Evolutionary conservation across 53 echinoderm and acorn worm species (phyloP), one percentile per base, ranked within the genome.

Genomic region (Holothuria leucospilota): DNA sequence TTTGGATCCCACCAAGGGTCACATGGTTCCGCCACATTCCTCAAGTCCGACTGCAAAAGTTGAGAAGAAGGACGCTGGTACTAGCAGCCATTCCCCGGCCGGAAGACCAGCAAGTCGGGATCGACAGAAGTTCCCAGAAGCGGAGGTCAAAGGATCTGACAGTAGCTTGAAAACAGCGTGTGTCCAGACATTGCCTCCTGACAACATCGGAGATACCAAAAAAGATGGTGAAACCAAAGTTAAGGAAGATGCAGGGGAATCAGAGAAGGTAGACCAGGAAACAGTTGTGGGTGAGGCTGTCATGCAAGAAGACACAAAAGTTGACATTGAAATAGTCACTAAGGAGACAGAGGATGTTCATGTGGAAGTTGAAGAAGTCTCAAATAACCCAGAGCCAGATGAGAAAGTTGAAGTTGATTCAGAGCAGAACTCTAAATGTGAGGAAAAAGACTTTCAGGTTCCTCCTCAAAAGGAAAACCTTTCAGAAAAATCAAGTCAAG

Each of bases 141-240:
- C 13, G 2, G 67, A 83, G 13, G 13, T 24, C 38, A 83, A 65
- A 23, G 28, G 23, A 16, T 6, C 67, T 25, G 80, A 80, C 39
- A 25, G 80, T 20, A 81, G 38, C 27, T 81, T 96, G 39, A 94
- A 96, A 72, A 96, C 93, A 66, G 94, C 94, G 34, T 95, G 96
- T 84, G 95, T 94, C 14, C 96, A 96, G 85, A 96, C 96, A 2
- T 93, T 93, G 5, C 91, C 91, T 1, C 87, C 93, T 3, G 96
- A 89, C 40, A 86, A 88, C 16, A 62, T 88, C 28, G 64, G 82
- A n/a, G 51, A 85, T 53, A 75, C 79, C 41, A 78, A 64, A n/a
- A 86, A 84, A 73, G 71, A 39, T 24, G 53, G 24, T 13, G 51
- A 69, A 24, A 49, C 6, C 42, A 6, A 14, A 23, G 53, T 39